These are phyloP conservation scores for Graphium colonna DNA, from an alignment of 2,888 invertebrate species.

Conservation along the genomic window DNA sequence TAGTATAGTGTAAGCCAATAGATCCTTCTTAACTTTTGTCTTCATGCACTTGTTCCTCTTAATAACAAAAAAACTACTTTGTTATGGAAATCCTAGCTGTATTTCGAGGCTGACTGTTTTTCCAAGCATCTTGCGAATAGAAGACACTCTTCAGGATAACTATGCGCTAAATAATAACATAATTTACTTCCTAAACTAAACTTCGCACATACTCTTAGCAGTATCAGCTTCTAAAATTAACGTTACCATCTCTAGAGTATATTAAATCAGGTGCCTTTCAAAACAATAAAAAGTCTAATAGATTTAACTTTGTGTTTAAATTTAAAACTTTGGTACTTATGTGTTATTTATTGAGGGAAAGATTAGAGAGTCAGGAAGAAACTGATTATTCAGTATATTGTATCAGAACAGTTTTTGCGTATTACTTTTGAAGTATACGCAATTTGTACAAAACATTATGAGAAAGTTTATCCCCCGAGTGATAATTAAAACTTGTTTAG, in stretches of 20 bases:
- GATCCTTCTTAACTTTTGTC: no score
- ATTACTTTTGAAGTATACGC: background rate
- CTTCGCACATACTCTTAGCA: conserved; percentile 4
- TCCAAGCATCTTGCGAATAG: no score
- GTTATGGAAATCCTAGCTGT: no score
- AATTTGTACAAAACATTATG: background rate
- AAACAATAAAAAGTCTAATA: background rate
- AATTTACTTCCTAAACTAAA: conserved; percentile 4
- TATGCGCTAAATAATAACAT: conserved; percentile 15
- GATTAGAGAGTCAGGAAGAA: no score
- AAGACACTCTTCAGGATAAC: conserved; percentile 16
- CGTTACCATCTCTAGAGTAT: conserved; percentile 3
- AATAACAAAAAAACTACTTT: no score
- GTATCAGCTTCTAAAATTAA: conserved; percentile 9
- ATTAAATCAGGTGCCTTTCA: conserved; percentile 3
- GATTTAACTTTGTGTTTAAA: no score
- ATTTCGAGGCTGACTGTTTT: no score
- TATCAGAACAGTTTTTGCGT: background rate
- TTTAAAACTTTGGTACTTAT: no score
- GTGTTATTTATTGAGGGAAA: no score
- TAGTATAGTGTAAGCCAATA: no score
- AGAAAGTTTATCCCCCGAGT: conserved; percentile 22
- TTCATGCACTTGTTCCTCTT: no score
- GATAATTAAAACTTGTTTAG: conserved; percentile 14
- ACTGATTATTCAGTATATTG: background rate